Conservation (phyloP, 1,140 invertebrate genomes). For the silkworm (Bombyx mori) region ASM3026992v2 NC_085125.1:7922501-7923000, state of each 20-base stretch:
- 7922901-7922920: slow-evolving; percentile 20
- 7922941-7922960: slow-evolving; percentile 16
- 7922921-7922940: slow-evolving; percentile 6
- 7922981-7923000: slow-evolving; percentile 16
- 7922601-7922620: slow-evolving; percentile 11
- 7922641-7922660: slow-evolving; percentile 13
- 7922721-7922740: background rate
- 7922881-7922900: slow-evolving; percentile 20
- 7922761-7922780: slow-evolving; percentile 12
- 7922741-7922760: slow-evolving; percentile 1
- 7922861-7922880: slow-evolving; percentile 12
- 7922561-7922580: slow-evolving; percentile 18
- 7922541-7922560: slow-evolving; percentile 19
- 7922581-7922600: slow-evolving; percentile 23
- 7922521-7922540: slow-evolving; percentile 5
- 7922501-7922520: slow-evolving; percentile 14
- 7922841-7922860: slow-evolving; percentile 20
- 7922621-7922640: slow-evolving; percentile 10
- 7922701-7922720: slow-evolving; percentile 10
- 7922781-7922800: slow-evolving; percentile 18
- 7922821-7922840: slow-evolving; percentile 15
- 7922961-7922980: slow-evolving; percentile 8
- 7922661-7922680: slow-evolving; percentile 27
- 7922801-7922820: slow-evolving; percentile 11
- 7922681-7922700: slow-evolving; percentile 21